Percentiles rank a stretch among this genome's conserved stretches.
These are phyloP conservation scores for Astreopora myriophthalma DNA, from an alignment of 64 coral and sea anemone species.

Conservation along the genomic window DNA sequence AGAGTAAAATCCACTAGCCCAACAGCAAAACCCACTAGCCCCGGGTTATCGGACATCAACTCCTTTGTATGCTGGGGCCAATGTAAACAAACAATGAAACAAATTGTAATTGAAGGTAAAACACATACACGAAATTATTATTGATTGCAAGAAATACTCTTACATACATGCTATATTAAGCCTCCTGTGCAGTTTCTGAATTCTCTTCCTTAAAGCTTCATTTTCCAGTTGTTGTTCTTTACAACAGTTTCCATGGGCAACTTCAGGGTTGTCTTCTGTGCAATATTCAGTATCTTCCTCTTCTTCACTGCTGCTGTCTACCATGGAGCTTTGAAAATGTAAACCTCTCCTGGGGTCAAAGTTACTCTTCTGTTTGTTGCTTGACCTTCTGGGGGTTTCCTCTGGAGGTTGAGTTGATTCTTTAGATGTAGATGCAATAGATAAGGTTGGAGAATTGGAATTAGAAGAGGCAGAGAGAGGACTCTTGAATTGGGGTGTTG, in stretches of 20 bases:
- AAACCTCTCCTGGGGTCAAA: constrained; percentile 2
- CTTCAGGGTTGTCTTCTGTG: no score
- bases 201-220: constrained; percentile 44
- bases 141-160: no score
- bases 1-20: no score
- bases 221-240: constrained; percentile 47
- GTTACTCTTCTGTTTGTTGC: neutral
- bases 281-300: neutral
- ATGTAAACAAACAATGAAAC: no score
- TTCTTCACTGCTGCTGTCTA: neutral
- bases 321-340: constrained; percentile 41
- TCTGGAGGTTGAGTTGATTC: neutral
- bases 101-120: neutral
- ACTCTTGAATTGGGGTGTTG: no score
- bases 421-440: neutral
- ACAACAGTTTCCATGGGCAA: neutral
- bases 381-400: neutral
- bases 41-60: no score
- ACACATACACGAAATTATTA: neutral
- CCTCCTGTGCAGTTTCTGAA: constrained; percentile 56
- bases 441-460: neutral
- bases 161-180: constrained; percentile 65
- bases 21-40: no score
- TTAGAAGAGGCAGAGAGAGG: neutral
- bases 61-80: no score